Evolutionary conservation across 2,113 vertebrate species (phyloP), one percentile per base, ranked within the genome.

Genomic region (Stictonetta naevosa): DNA sequence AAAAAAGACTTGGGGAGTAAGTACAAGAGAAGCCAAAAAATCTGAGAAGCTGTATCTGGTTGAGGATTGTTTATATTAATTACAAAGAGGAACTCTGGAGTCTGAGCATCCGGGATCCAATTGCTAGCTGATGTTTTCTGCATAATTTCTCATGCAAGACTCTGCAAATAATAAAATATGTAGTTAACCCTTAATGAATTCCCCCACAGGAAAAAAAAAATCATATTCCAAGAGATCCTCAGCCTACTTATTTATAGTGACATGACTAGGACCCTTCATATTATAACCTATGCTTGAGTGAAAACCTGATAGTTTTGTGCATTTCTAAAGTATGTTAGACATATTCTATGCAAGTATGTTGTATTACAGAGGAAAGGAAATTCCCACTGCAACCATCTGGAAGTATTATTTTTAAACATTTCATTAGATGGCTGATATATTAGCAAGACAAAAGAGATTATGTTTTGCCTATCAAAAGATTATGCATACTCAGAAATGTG

Each of bases 1-100:
- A 95, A 91, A 93, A 34, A 77, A 93, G 93, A 80, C 46, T 25
- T 50, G 68, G 88, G 23, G 31, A 55, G 23, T 67, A 95, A 93
- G 1, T 64, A 76, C 34, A 68, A 92, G 38, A 53, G 59, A 81
- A 83, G 21, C 63, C 25, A 34, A 78, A 83, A 84, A 74, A 88
- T 85, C 44, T 80, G 53, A 55, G 62, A 73, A 56, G 17, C 36
- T 46, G 17, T 77, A 55, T 90, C 50, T 77, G 34, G 25, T 44
- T 95, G 72, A 90, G 91, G 64, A 48, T 10, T 10, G 18, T 88
- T 78, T 83, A 84, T 60, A 86, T 58, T 71, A n/a, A 86, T 58
- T 71, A n/a, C 52, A 52, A 52, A 71, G 72, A 60, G 40, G 42
- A 91, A 28, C 33, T 80, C 33, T 74, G 31, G 67, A 85, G 21